These are phyloP conservation scores for Scaptomyza polygonia DNA, from an alignment of 2,888 invertebrate species.

Conservation along the genomic window DNA sequence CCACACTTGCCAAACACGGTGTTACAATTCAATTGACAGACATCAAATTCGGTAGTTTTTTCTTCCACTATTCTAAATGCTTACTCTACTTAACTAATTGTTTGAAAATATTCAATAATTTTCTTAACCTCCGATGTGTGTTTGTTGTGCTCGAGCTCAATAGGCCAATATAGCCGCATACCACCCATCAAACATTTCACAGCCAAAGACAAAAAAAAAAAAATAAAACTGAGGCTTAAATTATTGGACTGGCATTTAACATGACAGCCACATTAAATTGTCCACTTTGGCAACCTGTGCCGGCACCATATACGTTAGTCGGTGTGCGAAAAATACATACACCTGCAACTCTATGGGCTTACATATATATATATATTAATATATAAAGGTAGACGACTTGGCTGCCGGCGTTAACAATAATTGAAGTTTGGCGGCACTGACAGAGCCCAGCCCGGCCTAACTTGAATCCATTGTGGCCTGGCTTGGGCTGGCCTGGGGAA, in stretches of 20 bases:
- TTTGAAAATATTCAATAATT: slow-evolving; percentile 32
- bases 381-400: slow-evolving; percentile 23
- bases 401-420: slow-evolving; percentile 63
- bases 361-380: slow-evolving; percentile 23
- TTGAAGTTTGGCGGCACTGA: slow-evolving; percentile 61
- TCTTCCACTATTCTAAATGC: background rate
- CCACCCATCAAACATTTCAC: slow-evolving; percentile 73
- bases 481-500: slow-evolving; percentile 36
- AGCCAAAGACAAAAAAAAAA: slow-evolving; percentile 57
- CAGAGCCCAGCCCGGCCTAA: slow-evolving; percentile 34
- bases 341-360: slow-evolving; percentile 2
- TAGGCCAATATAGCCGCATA: slow-evolving; percentile 28
- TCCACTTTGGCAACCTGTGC: slow-evolving; percentile 78
- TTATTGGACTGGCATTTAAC: slow-evolving; percentile 77
- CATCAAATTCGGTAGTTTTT: background rate
- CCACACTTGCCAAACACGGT: background rate
- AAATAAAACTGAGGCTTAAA: slow-evolving; percentile 79
- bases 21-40: background rate
- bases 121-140: slow-evolving; percentile 11
- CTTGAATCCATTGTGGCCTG: slow-evolving; percentile 8
- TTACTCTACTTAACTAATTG: slow-evolving; percentile 11
- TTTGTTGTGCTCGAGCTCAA: slow-evolving; percentile 13
- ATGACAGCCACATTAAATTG: slow-evolving; percentile 79
- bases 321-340: slow-evolving; percentile 9
- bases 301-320: slow-evolving; percentile 60